Base-by-base conservation (phyloP, 2,888 invertebrate species). In the Brachypterus glaber region DNA sequence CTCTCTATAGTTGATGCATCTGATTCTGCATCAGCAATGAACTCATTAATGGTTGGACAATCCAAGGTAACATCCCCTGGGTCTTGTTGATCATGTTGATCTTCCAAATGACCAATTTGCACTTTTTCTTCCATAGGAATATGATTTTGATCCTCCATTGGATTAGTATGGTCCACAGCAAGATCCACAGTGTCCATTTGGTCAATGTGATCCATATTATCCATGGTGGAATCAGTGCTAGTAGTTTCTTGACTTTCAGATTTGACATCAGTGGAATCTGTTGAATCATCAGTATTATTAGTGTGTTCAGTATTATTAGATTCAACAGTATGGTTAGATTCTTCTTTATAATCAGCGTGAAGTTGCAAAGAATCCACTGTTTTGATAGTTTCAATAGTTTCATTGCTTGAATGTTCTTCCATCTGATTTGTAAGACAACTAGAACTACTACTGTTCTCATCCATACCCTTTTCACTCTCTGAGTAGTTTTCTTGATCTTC, bases 311-410 rank as follows among this genome's bases (percentile, higher is more conserved):
- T 30, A 21, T 43, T 35, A n/a, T 35, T 35, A 27, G 40, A 33
- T 24, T 40, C 40, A 11, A 37, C 37, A 17, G 44, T 49, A 30
- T 50, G 50, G 21, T 41, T 36, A 13, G 35, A 46, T 31, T 46
- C 46, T 31, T 51, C 49, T 31, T 45, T 47, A 27, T 53, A 55
- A 37, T 53, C 51, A 4, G 50, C 46, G 24, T 53, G 54, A 3
- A 55, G 39, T 35, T 55, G 54, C 17, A 55, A 40, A 3, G 54
- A 54, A 30, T 55, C 54, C 17, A 55, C 54, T 8, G 54, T 55
- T 43, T 54, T 53, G 24, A 54, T 53, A 5, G 48, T 47, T 27
- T 27, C 27, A 5, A 27, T 27, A 33, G 51, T 49, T 33, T 48
- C 49, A 41, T 47, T 52, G 15, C 48, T 53, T 4, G 48, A 47